Base-by-base conservation (phyloP, 2,113 vertebrate genomes). In the Muscicapa adusta region DNA sequence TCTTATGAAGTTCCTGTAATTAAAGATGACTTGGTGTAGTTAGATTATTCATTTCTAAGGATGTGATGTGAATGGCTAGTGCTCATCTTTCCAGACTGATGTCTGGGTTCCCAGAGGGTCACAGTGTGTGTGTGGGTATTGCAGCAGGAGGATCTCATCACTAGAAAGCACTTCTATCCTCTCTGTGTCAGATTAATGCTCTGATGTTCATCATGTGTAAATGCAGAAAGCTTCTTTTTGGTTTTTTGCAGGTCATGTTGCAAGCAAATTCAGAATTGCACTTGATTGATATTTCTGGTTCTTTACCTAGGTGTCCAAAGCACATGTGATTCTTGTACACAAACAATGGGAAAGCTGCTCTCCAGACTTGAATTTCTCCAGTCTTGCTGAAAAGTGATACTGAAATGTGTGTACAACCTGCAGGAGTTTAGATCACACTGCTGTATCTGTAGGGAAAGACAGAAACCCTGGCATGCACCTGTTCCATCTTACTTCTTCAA, bases 1-100 rank as follows among this genome's bases (percentile, higher is more conserved):
- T 71, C 73, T 89, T 92, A 81, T 93, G 86, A 95, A 97, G 89
- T 91, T 96, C 85, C 90, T 96, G 94, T 96, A 97, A 97, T 97
- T 97, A 97, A 94, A 76, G 87, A 75, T 91, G 68, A 86, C 88
- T 96, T 91, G 76, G 70, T 93, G 56, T 76, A 88, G 90, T 90
- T 95, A 91, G 91, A 91, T 89, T 93, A 91, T 95, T 96, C 78
- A 84, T 86, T 83, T 93, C 61, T 16, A 68, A 91, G 70, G 74
- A 95, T 91, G 95, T 93, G 96, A 89, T 94, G 72, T 89, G 94
- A 91, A 93, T 91, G 85, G 84, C 67, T 93, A 61, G 91, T 50
- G 93, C 76, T 93, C 81, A 50, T 86, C 84, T 79, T 50, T 57
- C 63, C 91, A 88, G 74, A 7, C n/a, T 63, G 68, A 10, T 68